Base-by-base conservation (phyloP, 2,113 vertebrate species). In the Cyphomyrus plagiostoma region DNA sequence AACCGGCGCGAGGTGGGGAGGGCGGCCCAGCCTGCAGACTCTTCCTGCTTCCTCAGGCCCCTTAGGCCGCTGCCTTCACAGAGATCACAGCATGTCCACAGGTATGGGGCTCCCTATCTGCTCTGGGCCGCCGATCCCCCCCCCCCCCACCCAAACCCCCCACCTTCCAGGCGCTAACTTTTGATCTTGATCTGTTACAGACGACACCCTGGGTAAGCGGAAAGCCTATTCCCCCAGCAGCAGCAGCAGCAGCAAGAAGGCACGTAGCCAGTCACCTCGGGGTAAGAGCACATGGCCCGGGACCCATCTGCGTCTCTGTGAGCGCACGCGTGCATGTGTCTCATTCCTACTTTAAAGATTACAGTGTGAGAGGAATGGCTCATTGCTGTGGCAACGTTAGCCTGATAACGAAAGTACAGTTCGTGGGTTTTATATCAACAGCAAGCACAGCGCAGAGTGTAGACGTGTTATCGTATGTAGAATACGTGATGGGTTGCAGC, bases 181-280 rank as follows among this genome's bases (percentile, higher is more conserved):
- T 9, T 42, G 7, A 21, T 53, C 35, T 19, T 1, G 62, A 53
- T 80, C 91, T 92, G 26, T 89, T n/a, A 90, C 93, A 98, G 97
- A 98, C 95, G 96, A 97, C 91, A 96, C 97, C 95, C 94, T 98
- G 97, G 97, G 97, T 92, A 98, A 98, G 95, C 96, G 97, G 92
- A 95, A 96, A 96, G 96, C 96, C 94, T 98, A 97, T 92, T 97
- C 97, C 91, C 97, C 97, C 89, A 97, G 97, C 96, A 53, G 49
- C 49, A 82, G 77, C 77, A 97, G 96, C 96, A 82, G 77, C 80
- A 97, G 96, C 96, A 98, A 98, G 96, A 98, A 98, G 95, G 95
- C 96, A 91, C 95, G 97, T 89, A 98, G 97, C 91, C 96, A 96
- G 91, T 98, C 97, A 92, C 97, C 97, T 83, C 98, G 98, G 96